These are phyloP conservation scores for Mycetomoellerius zeteki DNA, from an alignment of 1,140 invertebrate genomes.

Conservation along the genomic window DNA sequence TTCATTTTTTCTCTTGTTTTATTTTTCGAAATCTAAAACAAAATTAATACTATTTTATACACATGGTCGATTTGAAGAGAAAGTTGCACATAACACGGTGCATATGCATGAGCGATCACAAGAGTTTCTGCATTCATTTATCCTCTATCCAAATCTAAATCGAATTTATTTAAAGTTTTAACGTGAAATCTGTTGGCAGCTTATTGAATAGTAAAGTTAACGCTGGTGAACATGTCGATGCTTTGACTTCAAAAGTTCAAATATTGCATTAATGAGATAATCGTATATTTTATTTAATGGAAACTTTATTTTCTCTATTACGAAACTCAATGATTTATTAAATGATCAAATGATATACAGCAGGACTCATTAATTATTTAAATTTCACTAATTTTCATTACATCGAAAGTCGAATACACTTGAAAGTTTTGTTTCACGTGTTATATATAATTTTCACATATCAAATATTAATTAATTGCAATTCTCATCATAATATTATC, in stretches of 20 bases:
- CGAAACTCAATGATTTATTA: not conserved
- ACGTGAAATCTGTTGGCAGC: conserved; percentile 29
- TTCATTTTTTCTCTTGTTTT: not conserved
- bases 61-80: not conserved
- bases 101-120: conserved; percentile 50
- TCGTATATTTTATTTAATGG: conserved; percentile 9
- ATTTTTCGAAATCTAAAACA: conserved; percentile 12
- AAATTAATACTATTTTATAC: conserved; percentile 40
- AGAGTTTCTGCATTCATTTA: conserved; percentile 52
- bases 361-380: conserved; percentile 2
- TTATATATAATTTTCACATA: conserved; percentile 15
- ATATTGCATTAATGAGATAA: conserved; percentile 37
- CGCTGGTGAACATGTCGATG: conserved; percentile 16
- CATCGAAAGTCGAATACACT: not conserved
- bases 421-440: not conserved
- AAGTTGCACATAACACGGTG: conserved; percentile 38
- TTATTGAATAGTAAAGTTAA: conserved; percentile 55
- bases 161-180: conserved; percentile 58
- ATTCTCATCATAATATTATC: not conserved
- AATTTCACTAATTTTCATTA: conserved; percentile 4
- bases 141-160: conserved; percentile 52
- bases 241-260: conserved; percentile 38
- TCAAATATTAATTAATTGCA: conserved; percentile 8
- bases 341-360: not conserved
- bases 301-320: conserved; percentile 12